Evolutionary conservation across 35 echinoderm and acorn worm species (phyloP).

Genomic region (Ophiothrix spiculata): DNA sequence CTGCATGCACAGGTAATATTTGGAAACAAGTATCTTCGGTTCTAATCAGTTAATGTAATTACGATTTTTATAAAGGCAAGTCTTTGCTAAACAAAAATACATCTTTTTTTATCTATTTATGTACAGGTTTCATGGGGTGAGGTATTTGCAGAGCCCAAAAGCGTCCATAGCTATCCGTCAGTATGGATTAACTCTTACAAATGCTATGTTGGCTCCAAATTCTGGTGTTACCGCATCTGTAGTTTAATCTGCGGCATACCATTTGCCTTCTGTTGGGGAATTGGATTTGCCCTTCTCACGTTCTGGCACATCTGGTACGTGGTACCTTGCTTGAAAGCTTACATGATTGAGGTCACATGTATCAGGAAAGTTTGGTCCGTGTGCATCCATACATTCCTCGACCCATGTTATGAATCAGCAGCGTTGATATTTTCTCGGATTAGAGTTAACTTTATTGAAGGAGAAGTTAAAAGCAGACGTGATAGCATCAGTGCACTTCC

Average conservation of each 20-base stretch:
- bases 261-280: constrained; percentile 73
- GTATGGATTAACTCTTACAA: constrained; percentile 69
- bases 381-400: constrained; percentile 62
- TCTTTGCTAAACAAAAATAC: too few species aligned
- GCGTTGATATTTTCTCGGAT: constrained; percentile 25
- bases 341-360: constrained; percentile 66
- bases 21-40: too few species aligned
- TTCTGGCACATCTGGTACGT: constrained; percentile 98
- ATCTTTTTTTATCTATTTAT: too few species aligned
- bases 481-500: too few species aligned
- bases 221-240: constrained; percentile 66
- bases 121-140: constrained; percentile 67
- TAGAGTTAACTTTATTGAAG: constrained; percentile 24
- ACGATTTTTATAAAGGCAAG: too few species aligned
- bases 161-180: constrained; percentile 52
- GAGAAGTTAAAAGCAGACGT: not conserved
- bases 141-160: constrained; percentile 75
- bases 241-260: constrained; percentile 66
- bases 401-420: constrained; percentile 70
- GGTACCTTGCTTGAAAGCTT: constrained; percentile 70
- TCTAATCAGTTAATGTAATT: too few species aligned
- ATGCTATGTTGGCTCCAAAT: constrained; percentile 59
- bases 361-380: constrained; percentile 57
- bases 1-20: too few species aligned
- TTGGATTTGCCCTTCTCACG: constrained; percentile 72